A percentile compares a stretch with the other conserved stretches of the same genome.
phyloP scores from a whole-genome alignment of 2,797 vertebrate genomes.

The Xenops minutus region DNA sequence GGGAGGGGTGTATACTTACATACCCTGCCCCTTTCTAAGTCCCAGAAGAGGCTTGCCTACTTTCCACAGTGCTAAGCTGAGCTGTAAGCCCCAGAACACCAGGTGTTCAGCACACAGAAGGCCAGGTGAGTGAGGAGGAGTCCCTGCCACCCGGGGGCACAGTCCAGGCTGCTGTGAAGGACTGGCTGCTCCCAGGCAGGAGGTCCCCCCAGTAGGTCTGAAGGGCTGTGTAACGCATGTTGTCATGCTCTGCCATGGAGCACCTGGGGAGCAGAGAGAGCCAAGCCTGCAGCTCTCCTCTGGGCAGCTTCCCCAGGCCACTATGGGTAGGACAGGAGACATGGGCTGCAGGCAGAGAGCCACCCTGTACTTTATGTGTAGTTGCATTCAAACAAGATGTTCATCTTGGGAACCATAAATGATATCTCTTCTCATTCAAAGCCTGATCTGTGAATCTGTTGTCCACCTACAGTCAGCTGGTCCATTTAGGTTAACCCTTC shows the following conservation, averaged over 20 bases:
- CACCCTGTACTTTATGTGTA: neutral
- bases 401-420: neutral
- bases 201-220: fast-evolving
- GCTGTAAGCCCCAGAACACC: neutral
- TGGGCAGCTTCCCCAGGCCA: neutral
- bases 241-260: neutral
- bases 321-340: neutral
- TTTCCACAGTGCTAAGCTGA: neutral
- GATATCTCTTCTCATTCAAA: neutral
- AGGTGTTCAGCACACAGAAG: neutral
- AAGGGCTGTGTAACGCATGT: fast-evolving
- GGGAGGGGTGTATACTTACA: neutral
- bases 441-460: neutral
- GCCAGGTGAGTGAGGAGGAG: neutral
- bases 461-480: neutral
- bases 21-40: neutral
- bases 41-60: neutral
- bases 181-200: neutral
- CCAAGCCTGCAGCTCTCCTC: neutral
- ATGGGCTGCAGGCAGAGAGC: neutral
- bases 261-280: neutral
- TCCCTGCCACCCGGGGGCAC: neutral
- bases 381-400: neutral
- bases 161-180: neutral
- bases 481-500: neutral